Base-by-base conservation (phyloP, 1,140 invertebrate genomes). In the Aricia agestis region DNA sequence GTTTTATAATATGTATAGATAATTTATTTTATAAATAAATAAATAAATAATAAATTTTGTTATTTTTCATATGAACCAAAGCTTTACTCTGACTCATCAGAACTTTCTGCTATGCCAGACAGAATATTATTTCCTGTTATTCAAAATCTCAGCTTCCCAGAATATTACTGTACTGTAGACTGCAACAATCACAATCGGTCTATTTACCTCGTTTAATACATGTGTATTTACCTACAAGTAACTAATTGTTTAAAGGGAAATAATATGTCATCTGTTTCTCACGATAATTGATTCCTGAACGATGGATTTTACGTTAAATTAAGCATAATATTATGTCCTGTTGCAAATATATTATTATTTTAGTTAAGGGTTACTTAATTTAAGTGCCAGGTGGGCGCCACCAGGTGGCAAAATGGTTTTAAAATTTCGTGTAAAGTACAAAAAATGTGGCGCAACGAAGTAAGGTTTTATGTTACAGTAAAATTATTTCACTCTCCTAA, bases 241-340 rank as follows among this genome's bases (percentile, higher is more conserved):
- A 59, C 6, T 63, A 25, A n/a, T 19, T 63, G 10, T 25, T 2
- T 63, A 3, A 52, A 13, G 45, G 13, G 59, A 63, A 63, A 63
- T 63, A 63, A 59, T 59, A 18, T 59, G 58, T 59, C 58, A 59
- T 17, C 36, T 36, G 18, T 15, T 59, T 59, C n/a, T 18, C 58
- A 59, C 58, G 18, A 59, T 59, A 59, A 0, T 17, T 18, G n/a
- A 59, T 59, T 59, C 15, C n/a, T 59, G 58, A 17, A 15, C 17
- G 58, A 59, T 6, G 58, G 58, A 59, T 59, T 59, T 59, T 13
- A 63, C 58, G 13, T 52, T 3, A 13, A 52, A 42, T 2, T 4
- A 42, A 3, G 6, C 10, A 42, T 11, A 25, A 42, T 42, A 42
- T 42, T 42, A 42, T 42, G 45, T 52, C 13, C 45, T 52, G 7